Conservation (phyloP, 1,140 invertebrate genomes). For the Dendrolimus punctatus region DNA sequence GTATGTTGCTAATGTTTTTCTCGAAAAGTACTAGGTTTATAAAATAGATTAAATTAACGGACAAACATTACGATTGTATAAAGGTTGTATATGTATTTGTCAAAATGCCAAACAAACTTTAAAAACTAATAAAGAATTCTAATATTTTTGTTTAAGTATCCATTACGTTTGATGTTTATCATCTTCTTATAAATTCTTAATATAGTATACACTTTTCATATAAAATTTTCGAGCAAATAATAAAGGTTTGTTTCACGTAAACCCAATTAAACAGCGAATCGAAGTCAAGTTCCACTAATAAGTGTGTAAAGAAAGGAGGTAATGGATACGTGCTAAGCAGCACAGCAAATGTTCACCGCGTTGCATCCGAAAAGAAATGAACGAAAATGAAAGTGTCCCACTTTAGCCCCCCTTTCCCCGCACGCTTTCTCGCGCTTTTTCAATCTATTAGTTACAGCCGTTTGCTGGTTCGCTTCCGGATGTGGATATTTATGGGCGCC, state of each 20-base stretch:
- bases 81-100: too few relatives aligned
- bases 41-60: too few relatives aligned
- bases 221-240: too few relatives aligned
- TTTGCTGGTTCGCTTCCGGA: conserved; percentile 21
- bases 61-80: too few relatives aligned
- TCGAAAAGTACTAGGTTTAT: too few relatives aligned
- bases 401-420: conserved; percentile 28
- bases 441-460: conserved; percentile 43
- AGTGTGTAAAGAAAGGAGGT: conserved; percentile 36
- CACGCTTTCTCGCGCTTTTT: conserved; percentile 58
- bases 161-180: too few relatives aligned
- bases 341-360: conserved; percentile 30
- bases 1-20: too few relatives aligned
- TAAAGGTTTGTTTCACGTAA: conserved; percentile 6
- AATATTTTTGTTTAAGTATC: too few relatives aligned
- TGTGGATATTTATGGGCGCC: conserved; percentile 2
- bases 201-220: too few relatives aligned
- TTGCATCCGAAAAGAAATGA: conserved; percentile 68
- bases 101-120: too few relatives aligned
- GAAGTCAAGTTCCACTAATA: conserved; percentile 20
- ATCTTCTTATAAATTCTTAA: too few relatives aligned
- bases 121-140: too few relatives aligned
- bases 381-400: conserved; percentile 70
- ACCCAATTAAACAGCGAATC: conserved; percentile 9
- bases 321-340: conserved; percentile 38